These are phyloP conservation scores for Acipenser transmontanus DNA, from an alignment of 2,797 vertebrate species.

Conservation along the genomic window DNA sequence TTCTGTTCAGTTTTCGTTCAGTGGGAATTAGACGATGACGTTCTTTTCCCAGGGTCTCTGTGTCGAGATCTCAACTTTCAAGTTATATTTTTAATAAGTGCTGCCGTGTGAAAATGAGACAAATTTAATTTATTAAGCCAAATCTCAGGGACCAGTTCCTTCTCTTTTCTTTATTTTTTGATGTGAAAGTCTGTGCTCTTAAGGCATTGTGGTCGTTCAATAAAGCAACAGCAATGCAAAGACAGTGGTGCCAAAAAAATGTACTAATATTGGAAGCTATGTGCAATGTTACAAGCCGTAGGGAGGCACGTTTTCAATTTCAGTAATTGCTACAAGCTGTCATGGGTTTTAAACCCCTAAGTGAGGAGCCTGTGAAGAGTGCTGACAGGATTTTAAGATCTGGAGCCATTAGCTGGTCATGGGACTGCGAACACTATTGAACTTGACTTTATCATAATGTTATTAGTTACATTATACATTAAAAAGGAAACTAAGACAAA, in stretches of 20 bases:
- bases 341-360: conserved; percentile 29
- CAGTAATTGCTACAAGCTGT: conserved; percentile 41
- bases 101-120: conserved; percentile 24
- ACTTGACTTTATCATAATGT: conserved; percentile 6
- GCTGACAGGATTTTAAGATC: conserved; percentile 33
- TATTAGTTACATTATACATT: conserved; percentile 9
- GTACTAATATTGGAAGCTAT: conserved; percentile 25
- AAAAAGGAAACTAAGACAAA: conserved; percentile 9
- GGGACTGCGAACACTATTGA: conserved; percentile 18
- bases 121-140: conserved; percentile 18
- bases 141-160: too few relatives aligned
- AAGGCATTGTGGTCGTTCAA: conserved; percentile 16
- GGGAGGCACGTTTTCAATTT: conserved; percentile 31
- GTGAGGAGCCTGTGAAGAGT: conserved; percentile 22
- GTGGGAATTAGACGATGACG: background rate
- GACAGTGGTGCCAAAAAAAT: conserved; percentile 17
- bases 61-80: conserved; percentile 12
- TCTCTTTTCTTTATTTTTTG: conserved; percentile 5
- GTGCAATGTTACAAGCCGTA: conserved; percentile 22
- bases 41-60: conserved; percentile 1
- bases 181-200: conserved; percentile 18
- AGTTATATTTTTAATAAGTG: conserved; percentile 18
- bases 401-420: conserved; percentile 24
- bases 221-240: conserved; percentile 19
- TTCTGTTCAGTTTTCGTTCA: background rate